Evolutionary conservation across 2,113 vertebrate species (phyloP), one percentile per base, ranked within the genome.

Genomic region (Collichthys lucidus): DNA sequence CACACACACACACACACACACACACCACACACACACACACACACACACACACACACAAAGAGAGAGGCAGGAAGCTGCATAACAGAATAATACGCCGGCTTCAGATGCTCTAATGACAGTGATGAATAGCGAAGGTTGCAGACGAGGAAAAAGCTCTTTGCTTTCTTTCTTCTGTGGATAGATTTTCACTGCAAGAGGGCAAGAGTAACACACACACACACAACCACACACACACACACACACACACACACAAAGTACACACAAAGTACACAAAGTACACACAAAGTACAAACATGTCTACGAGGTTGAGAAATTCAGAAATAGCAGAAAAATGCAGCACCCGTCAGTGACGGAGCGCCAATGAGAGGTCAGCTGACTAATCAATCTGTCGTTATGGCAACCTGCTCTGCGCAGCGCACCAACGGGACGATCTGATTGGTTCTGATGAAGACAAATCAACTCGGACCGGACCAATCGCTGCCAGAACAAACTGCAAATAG

Each of bases 401-500:
- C 46, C 10, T 52, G 52, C 12, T 50, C 20, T 47, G 11, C 0
- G 6, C 1, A 40, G 19, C 22, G 17, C 31, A 19, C 10, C 11
- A 11, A 3, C 3, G 7, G 50, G 35, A 50, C 9, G 59, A 76
- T 67, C 81, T 64, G 86, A 89, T 90, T 82, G 81, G 86, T 74
- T 83, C 44, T 74, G 81, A 80, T 74, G 62, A 84, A 78, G 89
- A 89, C 73, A 85, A 91, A 92, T 88, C 83, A 90, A 92, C 16
- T 85, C 81, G 4, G 76, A 74, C 76, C 11, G 24, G 82, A 89
- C 92, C 87, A 88, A 91, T 87, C 83, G 57, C 85, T 63, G 72
- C 76, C 86, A 87, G 80, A 87, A 90, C 80, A 76, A 92, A 91
- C 92, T 90, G 92, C 90, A 91, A 93, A 92, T 90, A 90, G 88